These are phyloP conservation scores for Aphidius gifuensis DNA, from an alignment of 1,140 invertebrate species.

Conservation along the genomic window DNA sequence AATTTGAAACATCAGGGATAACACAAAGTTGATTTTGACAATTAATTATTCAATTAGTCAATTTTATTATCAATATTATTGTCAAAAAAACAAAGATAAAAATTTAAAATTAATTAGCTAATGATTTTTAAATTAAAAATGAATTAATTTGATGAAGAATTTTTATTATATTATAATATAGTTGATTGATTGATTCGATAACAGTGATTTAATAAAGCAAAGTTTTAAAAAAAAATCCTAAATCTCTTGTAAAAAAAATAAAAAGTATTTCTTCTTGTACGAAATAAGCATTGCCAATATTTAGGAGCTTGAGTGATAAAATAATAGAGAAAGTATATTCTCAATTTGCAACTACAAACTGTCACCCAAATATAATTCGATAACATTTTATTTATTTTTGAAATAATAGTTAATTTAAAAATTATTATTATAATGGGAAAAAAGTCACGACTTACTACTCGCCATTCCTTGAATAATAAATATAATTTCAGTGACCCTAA, in stretches of 20 bases:
- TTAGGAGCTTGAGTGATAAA: slow-evolving; percentile 12
- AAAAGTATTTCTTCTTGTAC: too few species aligned
- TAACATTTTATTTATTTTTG: not conserved
- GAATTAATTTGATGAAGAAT: too few species aligned
- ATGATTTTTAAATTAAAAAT: too few species aligned
- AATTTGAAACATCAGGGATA: slow-evolving; percentile 10
- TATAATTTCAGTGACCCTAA: too few species aligned
- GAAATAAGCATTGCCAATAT: not conserved
- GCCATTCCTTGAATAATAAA: slow-evolving; percentile 2
- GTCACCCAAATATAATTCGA: slow-evolving; percentile 2
- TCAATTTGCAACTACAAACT: not conserved
- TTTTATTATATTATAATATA: too few species aligned
- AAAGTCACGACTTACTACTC: slow-evolving; percentile 23
- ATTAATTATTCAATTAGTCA: too few species aligned
- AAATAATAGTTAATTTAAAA: not conserved
- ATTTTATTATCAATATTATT: too few species aligned
- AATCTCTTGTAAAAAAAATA: too few species aligned
- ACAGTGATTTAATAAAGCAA: too few species aligned
- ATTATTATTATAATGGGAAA: slow-evolving; percentile 11
- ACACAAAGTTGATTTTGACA: not conserved
- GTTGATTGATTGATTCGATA: too few species aligned
- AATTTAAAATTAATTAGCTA: too few species aligned
- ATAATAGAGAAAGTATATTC: slow-evolving; percentile 6
- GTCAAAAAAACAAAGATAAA: slow-evolving; percentile 1
- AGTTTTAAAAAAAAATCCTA: too few species aligned